These are phyloP conservation scores for Cheilosia soror DNA, from an alignment of 2,888 invertebrate species.

Conservation along the genomic window DNA sequence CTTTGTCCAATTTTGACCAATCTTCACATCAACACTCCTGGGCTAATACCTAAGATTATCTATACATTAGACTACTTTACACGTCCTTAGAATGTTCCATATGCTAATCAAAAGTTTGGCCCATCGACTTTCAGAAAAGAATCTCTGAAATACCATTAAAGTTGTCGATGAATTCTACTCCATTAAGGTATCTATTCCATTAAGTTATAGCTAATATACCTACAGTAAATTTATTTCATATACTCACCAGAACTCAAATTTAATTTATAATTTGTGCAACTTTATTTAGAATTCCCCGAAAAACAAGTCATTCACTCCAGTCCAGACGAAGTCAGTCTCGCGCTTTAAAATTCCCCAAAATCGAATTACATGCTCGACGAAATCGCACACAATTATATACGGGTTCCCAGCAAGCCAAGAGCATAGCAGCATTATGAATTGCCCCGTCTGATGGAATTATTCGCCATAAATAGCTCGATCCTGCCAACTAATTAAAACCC, in stretches of 20 bases:
- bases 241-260: neutral
- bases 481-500: slow-evolving; percentile 73
- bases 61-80: too few relatives aligned
- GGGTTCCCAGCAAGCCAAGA: slow-evolving; percentile 3
- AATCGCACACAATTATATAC: slow-evolving; percentile 47
- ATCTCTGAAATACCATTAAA: too few relatives aligned
- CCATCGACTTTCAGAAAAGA: too few relatives aligned
- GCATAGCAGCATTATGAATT: slow-evolving; percentile 56
- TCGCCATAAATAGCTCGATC: slow-evolving; percentile 72
- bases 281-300: slow-evolving; percentile 40
- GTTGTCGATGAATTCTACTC: too few relatives aligned
- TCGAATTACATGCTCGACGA: slow-evolving; percentile 62
- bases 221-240: too few relatives aligned
- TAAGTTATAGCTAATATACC: too few relatives aligned
- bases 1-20: too few relatives aligned
- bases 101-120: too few relatives aligned
- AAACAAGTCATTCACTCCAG: slow-evolving; percentile 38
- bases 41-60: too few relatives aligned
- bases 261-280: neutral
- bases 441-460: slow-evolving; percentile 62
- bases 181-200: too few relatives aligned
- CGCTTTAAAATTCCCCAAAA: slow-evolving; percentile 37
- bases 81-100: too few relatives aligned
- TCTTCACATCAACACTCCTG: too few relatives aligned
- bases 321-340: neutral